phyloP scores from a whole-genome alignment of 2,113 vertebrate genomes.

The Carlito syrichta region DNA sequence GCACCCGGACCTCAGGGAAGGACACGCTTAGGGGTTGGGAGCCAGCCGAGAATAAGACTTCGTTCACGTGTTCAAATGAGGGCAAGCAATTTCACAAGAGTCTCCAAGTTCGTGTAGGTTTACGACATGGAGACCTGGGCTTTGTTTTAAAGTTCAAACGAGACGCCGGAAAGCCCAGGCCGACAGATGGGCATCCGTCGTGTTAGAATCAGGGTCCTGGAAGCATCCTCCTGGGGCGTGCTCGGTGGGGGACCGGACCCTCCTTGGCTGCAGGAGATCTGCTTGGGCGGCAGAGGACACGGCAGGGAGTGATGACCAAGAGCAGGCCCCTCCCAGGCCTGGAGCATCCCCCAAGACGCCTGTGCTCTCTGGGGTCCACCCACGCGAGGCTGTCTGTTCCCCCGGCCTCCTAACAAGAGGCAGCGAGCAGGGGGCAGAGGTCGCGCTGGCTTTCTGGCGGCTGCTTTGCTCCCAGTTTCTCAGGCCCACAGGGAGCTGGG shows the following conservation, averaged over 20 bases:
- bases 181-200: not conserved
- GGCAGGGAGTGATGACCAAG: too few species aligned
- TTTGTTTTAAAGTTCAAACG: not conserved
- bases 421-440: not conserved
- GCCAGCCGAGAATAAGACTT: not conserved
- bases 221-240: not conserved
- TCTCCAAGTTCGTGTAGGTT: conserved; percentile 12
- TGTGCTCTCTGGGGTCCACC: not conserved
- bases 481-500: not conserved
- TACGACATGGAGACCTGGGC: not conserved
- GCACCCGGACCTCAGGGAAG: not conserved
- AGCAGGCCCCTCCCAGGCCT: not conserved
- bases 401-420: not conserved
- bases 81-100: not conserved
- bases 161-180: not conserved
- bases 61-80: not conserved
- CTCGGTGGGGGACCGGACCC: too few species aligned
- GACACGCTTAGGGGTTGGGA: not conserved
- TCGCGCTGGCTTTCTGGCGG: not conserved
- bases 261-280: not conserved
- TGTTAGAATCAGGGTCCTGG: not conserved
- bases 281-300: not conserved
- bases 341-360: not conserved
- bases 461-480: not conserved
- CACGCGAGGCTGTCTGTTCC: not conserved